phyloP scores from a whole-genome alignment of 2,113 vertebrate genomes.

The Quiscalus mexicanus region DNA sequence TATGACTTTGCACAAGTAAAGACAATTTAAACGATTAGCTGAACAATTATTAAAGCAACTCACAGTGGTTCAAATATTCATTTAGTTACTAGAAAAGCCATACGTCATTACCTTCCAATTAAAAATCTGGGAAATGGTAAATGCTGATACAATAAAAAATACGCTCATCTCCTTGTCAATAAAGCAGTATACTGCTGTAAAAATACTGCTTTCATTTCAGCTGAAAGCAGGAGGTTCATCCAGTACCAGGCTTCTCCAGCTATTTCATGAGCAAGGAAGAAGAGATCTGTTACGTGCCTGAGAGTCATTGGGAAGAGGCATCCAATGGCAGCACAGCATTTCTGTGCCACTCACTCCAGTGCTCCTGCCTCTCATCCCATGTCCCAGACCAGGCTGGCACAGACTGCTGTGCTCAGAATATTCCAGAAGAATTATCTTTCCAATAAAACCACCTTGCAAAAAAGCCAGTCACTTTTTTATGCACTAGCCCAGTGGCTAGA shows the following conservation, averaged over 20 bases:
- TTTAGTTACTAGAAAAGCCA: conserved; percentile 74
- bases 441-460: not conserved
- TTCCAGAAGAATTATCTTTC: not conserved
- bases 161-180: not conserved
- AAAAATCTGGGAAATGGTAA: conserved; percentile 72
- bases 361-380: not conserved
- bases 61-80: conserved; percentile 76
- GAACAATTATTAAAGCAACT: conserved; percentile 87
- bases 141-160: conserved; percentile 55
- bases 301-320: not conserved
- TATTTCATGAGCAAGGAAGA: not conserved
- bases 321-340: not conserved
- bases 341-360: not conserved
- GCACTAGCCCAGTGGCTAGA: not conserved
- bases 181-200: not conserved
- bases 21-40: conserved; percentile 92
- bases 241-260: not conserved
- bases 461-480: not conserved
- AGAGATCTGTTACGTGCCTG: not conserved
- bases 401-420: not conserved
- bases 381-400: not conserved
- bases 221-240: not conserved
- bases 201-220: not conserved
- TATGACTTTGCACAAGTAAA: conserved; percentile 86
- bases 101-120: conserved; percentile 78